phyloP scores from a whole-genome alignment of 2,113 vertebrate genomes.

The Lipotes vexillifer region DNA sequence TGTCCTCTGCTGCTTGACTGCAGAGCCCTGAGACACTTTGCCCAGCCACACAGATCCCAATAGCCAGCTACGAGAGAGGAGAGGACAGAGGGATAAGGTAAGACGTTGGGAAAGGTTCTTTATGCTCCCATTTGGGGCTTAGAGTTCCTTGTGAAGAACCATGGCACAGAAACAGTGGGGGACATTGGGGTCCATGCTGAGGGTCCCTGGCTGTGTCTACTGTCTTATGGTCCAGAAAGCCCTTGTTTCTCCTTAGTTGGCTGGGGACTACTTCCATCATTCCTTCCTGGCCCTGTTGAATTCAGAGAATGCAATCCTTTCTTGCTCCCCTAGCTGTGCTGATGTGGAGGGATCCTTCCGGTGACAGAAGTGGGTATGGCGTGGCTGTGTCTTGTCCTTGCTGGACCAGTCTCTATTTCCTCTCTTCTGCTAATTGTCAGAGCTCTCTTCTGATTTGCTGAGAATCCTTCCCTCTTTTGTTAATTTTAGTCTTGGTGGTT shows the following conservation, averaged over 20 bases:
- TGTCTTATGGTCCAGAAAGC: neutral
- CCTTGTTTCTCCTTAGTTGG: neutral
- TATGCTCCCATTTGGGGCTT: neutral
- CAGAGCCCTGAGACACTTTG: neutral
- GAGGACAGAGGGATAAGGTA: neutral
- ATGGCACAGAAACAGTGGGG: neutral
- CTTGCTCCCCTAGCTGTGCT: neutral
- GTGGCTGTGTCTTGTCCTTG: neutral
- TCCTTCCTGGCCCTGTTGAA: neutral
- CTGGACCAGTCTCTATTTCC: neutral
- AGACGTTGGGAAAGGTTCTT: neutral
- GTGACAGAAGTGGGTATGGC: neutral
- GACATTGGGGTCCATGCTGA: neutral
- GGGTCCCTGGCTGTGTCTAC: neutral
- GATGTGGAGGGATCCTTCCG: neutral
- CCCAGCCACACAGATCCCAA: neutral
- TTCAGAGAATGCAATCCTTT: neutral
- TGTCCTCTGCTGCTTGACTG: neutral
- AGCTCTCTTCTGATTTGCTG: too few relatives aligned
- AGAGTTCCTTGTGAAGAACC: neutral
- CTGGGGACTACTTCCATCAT: neutral
- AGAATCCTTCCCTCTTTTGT: neutral
- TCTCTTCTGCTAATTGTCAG: neutral
- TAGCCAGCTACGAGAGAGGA: neutral
- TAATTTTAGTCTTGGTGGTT: neutral